Conservation (phyloP, 2,113 vertebrate genomes). For the Globicephala melas region DNA sequence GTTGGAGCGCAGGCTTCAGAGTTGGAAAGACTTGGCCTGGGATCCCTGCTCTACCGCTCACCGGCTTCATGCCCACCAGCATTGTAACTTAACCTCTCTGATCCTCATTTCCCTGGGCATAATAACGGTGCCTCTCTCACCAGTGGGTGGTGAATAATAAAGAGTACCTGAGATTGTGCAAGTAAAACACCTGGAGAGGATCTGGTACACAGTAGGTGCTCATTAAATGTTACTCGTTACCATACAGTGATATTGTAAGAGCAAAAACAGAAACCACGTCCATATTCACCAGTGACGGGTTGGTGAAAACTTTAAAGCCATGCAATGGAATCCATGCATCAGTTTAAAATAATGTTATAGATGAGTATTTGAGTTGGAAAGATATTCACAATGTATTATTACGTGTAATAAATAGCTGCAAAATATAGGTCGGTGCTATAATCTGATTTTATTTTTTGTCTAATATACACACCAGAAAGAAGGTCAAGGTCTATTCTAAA, state of each 20-base stretch:
- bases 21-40: background rate
- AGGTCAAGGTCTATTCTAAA: background rate
- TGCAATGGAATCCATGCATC: background rate
- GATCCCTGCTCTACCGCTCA: background rate
- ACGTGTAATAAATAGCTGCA: background rate
- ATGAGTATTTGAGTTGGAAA: too few species aligned
- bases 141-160: background rate
- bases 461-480: background rate
- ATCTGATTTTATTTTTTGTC: background rate
- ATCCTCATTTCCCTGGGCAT: background rate
- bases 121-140: background rate
- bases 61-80: accelerated
- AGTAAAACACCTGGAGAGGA: too few species aligned
- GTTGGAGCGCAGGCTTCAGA: too few species aligned
- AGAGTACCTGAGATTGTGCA: background rate
- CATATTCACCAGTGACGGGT: background rate
- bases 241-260: background rate
- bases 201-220: background rate
- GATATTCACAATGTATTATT: accelerated
- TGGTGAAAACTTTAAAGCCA: background rate
- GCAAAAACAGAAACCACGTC: background rate
- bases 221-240: background rate
- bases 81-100: background rate
- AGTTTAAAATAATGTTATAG: background rate
- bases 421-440: background rate